Evolutionary conservation across 1,140 invertebrate genomes (phyloP), one percentile per base, ranked within the genome.

Genomic region (Himalopsyche phryganea): DNA sequence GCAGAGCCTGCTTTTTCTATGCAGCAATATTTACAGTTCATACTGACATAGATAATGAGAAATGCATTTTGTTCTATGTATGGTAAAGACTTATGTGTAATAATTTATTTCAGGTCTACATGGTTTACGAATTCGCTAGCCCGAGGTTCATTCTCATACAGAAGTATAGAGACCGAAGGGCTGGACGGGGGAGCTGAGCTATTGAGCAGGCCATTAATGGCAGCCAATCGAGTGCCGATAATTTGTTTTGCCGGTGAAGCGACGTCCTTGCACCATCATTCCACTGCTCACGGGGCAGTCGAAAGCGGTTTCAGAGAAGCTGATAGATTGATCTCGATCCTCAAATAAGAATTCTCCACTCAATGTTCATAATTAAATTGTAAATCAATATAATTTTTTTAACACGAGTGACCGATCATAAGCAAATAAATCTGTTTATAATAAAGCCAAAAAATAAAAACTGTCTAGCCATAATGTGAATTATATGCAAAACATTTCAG

Each of bases 281-380:
- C 85, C 6, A 89, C 88, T 1, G 90, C 89, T 2, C 90, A 94
- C 69, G 91, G 91, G 6, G 91, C 91, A 1, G 74, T 91, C 2
- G 85, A 88, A 71, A 81, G 83, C 20, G 91, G 90, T 0, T 86
- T 84, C 72, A 78, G 88, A 53, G 90, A 92, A 73, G 90, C 90
- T n/a, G 79, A 89, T 40, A 76, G 83, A 67, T 48, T 61, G 11
- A 46, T 61, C 14, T 42, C 58, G 23, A 6, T 60, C 6, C 38
- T 60, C 9, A 60, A 54, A 50, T 20, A 28, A 46, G 23, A 23
- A 54, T 51, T 41, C 20, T n/a, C n/a, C n/a, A n/a, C n/a, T n/a
- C n/a, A n/a, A n/a, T n/a, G n/a, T n/a, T n/a, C n/a, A n/a, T n/a
- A n/a, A n/a, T n/a, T n/a, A n/a, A n/a, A n/a, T n/a, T n/a, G n/a